phyloP scores from a whole-genome alignment of 1,140 invertebrate genomes.

The fruit fly (Drosophila melanogaster) region DNA sequence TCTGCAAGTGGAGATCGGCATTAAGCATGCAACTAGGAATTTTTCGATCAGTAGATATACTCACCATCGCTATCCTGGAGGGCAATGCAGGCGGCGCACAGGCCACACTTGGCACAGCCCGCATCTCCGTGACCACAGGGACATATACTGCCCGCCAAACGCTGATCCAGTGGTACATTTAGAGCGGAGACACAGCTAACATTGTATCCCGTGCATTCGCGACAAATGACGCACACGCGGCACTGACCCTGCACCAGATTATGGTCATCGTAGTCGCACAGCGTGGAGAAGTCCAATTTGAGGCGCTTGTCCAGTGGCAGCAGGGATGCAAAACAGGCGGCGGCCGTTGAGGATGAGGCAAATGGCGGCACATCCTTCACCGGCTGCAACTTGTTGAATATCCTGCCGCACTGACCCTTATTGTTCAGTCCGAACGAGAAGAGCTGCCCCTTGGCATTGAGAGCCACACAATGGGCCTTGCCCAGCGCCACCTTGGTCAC shows the following conservation, averaged over 20 bases:
- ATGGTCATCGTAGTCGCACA: constrained; percentile 84
- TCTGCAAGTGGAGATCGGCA: constrained; percentile 8
- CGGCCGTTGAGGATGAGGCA: constrained; percentile 64
- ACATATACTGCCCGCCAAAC: constrained; percentile 95
- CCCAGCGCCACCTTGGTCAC: constrained; percentile 94
- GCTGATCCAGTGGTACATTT: constrained; percentile 87
- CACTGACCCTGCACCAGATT: constrained; percentile 81
- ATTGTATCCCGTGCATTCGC: constrained; percentile 97
- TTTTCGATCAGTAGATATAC: not conserved
- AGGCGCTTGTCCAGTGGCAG: constrained; percentile 59
- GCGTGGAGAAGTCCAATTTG: constrained; percentile 76
- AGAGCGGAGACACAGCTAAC: constrained; percentile 92
- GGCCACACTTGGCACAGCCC: constrained; percentile 96
- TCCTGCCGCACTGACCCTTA: constrained; percentile 98
- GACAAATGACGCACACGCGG: constrained; percentile 91
- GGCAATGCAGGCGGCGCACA: constrained; percentile 91
- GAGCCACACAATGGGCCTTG: constrained; percentile 96
- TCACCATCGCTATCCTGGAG: constrained; percentile 78
- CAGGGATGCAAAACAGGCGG: constrained; percentile 49
- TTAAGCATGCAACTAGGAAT: not conserved
- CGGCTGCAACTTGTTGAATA: constrained; percentile 90
- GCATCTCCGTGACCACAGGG: constrained; percentile 98
- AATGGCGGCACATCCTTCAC: constrained; percentile 79
- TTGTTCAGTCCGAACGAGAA: constrained; percentile 99
- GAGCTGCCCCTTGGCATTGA: constrained; percentile 95